These are phyloP conservation scores for Norana najaformis DNA, from an alignment of 2,888 invertebrate genomes.

Conservation along the genomic window DNA sequence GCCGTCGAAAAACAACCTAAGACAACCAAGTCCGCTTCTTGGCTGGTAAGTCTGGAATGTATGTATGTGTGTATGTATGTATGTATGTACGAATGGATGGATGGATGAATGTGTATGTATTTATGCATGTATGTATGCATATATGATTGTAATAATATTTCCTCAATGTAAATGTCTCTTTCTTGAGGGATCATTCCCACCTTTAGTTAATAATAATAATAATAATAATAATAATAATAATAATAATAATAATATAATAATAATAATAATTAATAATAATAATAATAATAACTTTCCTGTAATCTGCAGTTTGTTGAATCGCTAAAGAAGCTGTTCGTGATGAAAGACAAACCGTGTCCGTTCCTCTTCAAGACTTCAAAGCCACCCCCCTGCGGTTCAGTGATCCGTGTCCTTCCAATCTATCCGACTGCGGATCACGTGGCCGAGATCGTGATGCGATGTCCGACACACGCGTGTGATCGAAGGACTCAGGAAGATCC, in stretches of 20 bases:
- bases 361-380: conserved; percentile 71
- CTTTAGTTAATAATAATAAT: too few species aligned
- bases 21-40: conserved; percentile 35
- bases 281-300: too few species aligned
- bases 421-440: conserved; percentile 71
- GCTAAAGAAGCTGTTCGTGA: conserved; percentile 61
- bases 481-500: conserved; percentile 27
- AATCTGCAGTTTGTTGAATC: conserved; percentile 67
- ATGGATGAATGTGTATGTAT: too few species aligned
- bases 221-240: too few species aligned
- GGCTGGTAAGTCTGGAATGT: conserved; percentile 27
- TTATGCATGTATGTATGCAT: too few species aligned
- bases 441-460: conserved; percentile 68
- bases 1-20: conserved; percentile 37
- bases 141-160: too few species aligned
- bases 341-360: conserved; percentile 68
- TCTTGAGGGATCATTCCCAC: too few species aligned
- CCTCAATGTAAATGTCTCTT: too few species aligned
- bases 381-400: conserved; percentile 54
- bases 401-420: conserved; percentile 71
- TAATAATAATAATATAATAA: too few species aligned
- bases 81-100: too few species aligned
- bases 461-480: conserved; percentile 44
- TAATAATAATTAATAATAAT: too few species aligned
- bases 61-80: neutral